Evolutionary conservation across 2,888 invertebrate species (phyloP).

Genomic region (Lasiommata megera): DNA sequence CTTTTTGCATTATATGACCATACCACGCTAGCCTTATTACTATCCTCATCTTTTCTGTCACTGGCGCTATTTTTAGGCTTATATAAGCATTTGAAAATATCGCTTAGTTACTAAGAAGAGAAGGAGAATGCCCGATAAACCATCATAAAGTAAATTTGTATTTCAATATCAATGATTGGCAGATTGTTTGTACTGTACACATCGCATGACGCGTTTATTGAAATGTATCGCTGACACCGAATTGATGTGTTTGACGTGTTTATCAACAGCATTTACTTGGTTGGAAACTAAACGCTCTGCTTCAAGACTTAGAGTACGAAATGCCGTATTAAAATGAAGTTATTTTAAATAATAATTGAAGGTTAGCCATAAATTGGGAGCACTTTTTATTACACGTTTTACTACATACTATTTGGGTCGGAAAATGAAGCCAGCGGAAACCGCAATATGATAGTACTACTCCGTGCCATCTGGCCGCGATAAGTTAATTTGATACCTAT

Average conservation of each 20-base stretch:
- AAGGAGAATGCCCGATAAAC: conserved; percentile 18
- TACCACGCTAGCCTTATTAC: too few relatives aligned
- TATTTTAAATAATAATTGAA: conserved; percentile 12
- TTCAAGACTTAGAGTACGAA: neutral
- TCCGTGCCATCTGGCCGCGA: conserved; percentile 20
- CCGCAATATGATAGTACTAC: conserved; percentile 13
- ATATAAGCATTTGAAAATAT: too few relatives aligned
- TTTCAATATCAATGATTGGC: conserved; percentile 25
- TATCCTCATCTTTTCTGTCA: too few relatives aligned
- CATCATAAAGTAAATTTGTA: conserved; percentile 12
- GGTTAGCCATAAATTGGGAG: conserved; percentile 14
- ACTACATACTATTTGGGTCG: conserved; percentile 18
- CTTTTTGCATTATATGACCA: too few relatives aligned
- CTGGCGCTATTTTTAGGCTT: too few relatives aligned
- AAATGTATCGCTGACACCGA: conserved; percentile 15
- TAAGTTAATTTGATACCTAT: conserved; percentile 15
- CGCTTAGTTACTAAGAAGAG: too few relatives aligned
- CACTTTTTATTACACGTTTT: conserved; percentile 22
- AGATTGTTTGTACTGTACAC: conserved; percentile 19
- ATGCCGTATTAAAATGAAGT: neutral
- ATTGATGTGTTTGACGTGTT: conserved; percentile 18
- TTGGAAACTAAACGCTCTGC: neutral
- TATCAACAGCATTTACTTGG: neutral
- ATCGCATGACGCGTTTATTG: conserved; percentile 11
- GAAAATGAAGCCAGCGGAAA: conserved; percentile 17